Evolutionary conservation across 2,797 vertebrate species (phyloP).

Genomic region (Poliocrania exsul): DNA sequence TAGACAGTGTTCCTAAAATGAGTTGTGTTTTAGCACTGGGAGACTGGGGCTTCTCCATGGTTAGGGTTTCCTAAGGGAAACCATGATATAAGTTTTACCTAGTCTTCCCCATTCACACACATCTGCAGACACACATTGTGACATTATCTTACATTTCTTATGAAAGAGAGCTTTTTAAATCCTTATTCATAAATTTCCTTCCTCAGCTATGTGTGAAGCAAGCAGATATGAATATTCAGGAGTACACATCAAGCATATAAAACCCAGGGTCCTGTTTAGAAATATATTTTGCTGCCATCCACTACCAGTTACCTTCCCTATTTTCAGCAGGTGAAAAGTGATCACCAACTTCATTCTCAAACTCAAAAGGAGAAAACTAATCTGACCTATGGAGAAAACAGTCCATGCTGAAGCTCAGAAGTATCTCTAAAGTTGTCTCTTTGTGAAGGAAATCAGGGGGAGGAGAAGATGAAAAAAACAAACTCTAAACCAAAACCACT

Average conservation of each 20-base stretch:
- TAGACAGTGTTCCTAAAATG: neutral
- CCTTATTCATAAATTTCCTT: neutral
- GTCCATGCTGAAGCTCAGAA: constrained; percentile 75
- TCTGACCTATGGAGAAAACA: constrained; percentile 58
- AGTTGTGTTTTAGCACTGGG: neutral
- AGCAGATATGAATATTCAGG: constrained; percentile 82
- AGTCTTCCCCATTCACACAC: neutral
- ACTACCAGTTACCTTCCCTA: constrained; percentile 78
- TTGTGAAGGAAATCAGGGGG: neutral
- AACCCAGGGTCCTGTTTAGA: constrained; percentile 65
- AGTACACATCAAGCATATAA: constrained; percentile 77
- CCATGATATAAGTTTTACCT: neutral
- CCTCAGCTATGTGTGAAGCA: constrained; percentile 79
- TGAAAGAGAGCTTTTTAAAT: neutral
- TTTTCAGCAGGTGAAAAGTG: constrained; percentile 75
- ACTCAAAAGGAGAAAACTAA: constrained; percentile 68
- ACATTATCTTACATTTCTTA: neutral
- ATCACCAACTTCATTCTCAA: constrained; percentile 79
- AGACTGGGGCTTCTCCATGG: neutral
- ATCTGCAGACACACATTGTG: neutral
- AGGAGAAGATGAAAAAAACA: neutral
- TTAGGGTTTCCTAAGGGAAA: neutral
- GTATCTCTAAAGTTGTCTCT: neutral
- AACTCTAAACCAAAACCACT: neutral
- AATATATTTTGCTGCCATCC: constrained; percentile 77